These are phyloP conservation scores for Typhlomys cinereus DNA, from an alignment of 2,113 vertebrate genomes.

Conservation along the genomic window DNA sequence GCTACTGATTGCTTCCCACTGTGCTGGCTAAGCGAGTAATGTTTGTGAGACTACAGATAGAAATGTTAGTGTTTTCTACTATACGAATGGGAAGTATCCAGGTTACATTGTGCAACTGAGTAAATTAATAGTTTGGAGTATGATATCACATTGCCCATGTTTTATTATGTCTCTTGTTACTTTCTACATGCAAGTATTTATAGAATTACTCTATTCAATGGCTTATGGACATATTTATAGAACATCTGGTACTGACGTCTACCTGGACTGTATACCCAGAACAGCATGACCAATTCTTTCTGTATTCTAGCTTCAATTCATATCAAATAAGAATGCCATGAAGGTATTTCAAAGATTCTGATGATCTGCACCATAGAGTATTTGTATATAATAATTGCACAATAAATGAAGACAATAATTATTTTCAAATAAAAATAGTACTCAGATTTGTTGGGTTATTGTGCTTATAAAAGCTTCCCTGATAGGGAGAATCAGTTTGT, in stretches of 20 bases:
- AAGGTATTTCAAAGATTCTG: background rate
- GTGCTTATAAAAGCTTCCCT: background rate
- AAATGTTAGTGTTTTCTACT: slow-evolving; percentile 11
- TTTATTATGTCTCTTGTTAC: too few species aligned
- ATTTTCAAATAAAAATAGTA: slow-evolving; percentile 12
- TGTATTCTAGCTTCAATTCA: background rate
- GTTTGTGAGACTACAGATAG: background rate
- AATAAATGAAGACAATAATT: background rate
- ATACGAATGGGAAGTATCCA: background rate
- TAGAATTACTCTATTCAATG: too few species aligned
- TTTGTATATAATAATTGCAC: background rate
- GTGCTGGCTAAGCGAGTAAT: background rate
- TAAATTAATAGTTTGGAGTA: background rate
- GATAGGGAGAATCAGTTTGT: background rate
- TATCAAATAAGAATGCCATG: slow-evolving; percentile 5
- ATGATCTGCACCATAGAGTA: background rate
- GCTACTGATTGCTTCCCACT: background rate
- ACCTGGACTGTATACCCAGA: background rate
- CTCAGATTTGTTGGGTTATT: background rate
- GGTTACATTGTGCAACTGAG: background rate
- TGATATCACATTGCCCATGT: background rate
- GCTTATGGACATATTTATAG: too few species aligned
- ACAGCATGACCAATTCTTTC: background rate
- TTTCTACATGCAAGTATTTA: too few species aligned
- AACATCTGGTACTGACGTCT: too few species aligned